A percentile compares a stretch with the other conserved stretches of the same genome.
Evolutionary conservation across 2,113 vertebrate genomes (phyloP).

Genomic region (Tauraco erythrolophus): DNA sequence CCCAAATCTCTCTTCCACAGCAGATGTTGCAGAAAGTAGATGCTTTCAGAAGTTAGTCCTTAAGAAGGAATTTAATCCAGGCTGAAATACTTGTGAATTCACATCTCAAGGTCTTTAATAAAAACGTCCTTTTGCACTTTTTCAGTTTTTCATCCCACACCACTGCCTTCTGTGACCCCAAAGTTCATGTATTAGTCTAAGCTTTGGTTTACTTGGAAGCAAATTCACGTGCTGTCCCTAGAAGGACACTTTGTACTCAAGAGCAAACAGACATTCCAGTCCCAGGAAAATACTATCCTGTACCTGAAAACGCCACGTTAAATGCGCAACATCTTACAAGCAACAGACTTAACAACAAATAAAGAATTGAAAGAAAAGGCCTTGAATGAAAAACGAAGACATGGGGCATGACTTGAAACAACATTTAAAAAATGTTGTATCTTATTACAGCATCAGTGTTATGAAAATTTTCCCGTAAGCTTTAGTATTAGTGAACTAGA

Average conservation of each 20-base stretch:
- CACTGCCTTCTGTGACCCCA: not conserved
- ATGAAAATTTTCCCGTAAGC: not conserved
- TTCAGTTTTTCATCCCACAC: not conserved
- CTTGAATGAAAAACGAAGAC: not conserved
- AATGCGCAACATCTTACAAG: not conserved
- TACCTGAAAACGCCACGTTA: not conserved
- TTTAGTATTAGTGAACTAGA: not conserved
- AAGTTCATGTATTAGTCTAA: not conserved
- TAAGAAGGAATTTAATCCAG: slow-evolving; percentile 35
- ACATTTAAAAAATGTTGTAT: not conserved
- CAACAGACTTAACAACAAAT: not conserved
- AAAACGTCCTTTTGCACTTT: not conserved
- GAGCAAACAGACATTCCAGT: not conserved
- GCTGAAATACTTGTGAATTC: not conserved
- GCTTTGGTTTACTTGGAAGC: not conserved
- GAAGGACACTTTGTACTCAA: not conserved
- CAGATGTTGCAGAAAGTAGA: slow-evolving; percentile 34
- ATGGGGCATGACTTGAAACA: not conserved
- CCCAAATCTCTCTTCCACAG: slow-evolving; percentile 1
- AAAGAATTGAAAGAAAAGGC: not conserved
- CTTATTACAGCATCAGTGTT: not conserved
- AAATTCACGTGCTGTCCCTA: not conserved
- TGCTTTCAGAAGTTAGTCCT: slow-evolving; percentile 13
- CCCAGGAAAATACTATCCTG: not conserved
- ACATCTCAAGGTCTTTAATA: not conserved